Evolutionary conservation across 2,797 vertebrate species (phyloP).

Genomic region (Lagorchestes hirsutus): DNA sequence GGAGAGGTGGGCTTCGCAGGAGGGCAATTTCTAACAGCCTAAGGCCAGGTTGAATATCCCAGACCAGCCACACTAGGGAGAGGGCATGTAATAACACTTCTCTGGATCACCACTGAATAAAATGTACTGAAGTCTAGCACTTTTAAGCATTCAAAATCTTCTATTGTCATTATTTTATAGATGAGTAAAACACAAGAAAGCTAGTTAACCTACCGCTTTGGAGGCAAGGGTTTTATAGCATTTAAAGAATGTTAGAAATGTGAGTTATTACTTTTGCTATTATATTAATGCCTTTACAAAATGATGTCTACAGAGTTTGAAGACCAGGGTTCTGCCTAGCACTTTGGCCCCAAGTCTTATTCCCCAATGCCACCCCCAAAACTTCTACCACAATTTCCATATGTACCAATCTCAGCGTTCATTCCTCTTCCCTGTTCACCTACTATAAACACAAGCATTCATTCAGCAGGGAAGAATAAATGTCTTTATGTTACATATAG

Average conservation of each 20-base stretch:
- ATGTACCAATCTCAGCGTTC: background rate
- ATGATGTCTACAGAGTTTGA: background rate
- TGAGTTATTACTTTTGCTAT: background rate
- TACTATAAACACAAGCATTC: background rate
- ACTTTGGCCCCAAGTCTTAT: background rate
- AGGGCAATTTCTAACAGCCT: background rate
- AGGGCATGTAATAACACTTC: background rate
- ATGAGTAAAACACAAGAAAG: slow-evolving; percentile 16
- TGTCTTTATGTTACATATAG: background rate
- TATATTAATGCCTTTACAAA: background rate
- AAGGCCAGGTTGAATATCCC: background rate
- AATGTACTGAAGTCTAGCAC: background rate
- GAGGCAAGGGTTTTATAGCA: background rate
- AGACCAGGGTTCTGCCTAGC: background rate
- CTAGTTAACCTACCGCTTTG: background rate
- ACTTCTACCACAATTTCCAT: background rate
- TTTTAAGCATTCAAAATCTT: background rate
- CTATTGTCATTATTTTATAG: slow-evolving; percentile 12
- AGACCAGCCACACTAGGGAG: background rate
- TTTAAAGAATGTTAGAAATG: background rate
- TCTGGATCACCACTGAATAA: background rate
- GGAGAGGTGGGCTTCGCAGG: background rate
- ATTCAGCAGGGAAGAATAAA: background rate
- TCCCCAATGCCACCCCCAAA: background rate
- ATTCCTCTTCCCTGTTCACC: background rate